Evolutionary conservation across 2,888 invertebrate species (phyloP).

Genomic region (Eulithis prunata): DNA sequence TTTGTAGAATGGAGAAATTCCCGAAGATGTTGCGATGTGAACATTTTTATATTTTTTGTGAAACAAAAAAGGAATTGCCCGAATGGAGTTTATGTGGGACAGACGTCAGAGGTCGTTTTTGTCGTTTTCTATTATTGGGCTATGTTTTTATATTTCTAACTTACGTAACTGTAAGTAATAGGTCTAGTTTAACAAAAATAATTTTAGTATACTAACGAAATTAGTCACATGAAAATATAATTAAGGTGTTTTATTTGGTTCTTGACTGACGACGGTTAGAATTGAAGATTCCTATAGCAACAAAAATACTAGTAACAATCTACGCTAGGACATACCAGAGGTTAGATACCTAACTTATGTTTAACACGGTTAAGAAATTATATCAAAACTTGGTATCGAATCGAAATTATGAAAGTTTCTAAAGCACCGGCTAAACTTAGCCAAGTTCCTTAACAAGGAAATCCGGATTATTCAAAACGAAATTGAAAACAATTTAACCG

Average conservation of each 20-base stretch:
- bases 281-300: too few relatives aligned
- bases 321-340: too few relatives aligned
- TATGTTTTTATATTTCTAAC: neutral
- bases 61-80: constrained; percentile 8
- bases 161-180: too few relatives aligned
- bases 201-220: too few relatives aligned
- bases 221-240: too few relatives aligned
- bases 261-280: too few relatives aligned
- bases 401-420: constrained; percentile 14
- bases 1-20: constrained; percentile 16
- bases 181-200: too few relatives aligned
- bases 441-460: constrained; percentile 21
- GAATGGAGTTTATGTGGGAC: neutral
- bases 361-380: neutral
- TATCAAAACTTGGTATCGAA: neutral
- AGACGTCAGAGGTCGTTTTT: neutral
- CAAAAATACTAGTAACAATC: too few relatives aligned
- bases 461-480: constrained; percentile 31
- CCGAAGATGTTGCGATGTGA: constrained; percentile 9
- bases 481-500: constrained; percentile 32
- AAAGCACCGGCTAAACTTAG: constrained; percentile 15
- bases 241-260: too few relatives aligned
- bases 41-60: constrained; percentile 11
- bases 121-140: neutral
- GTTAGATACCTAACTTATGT: too few relatives aligned